Evolutionary conservation across 2,888 invertebrate species (phyloP), one percentile per base, ranked within the genome.

Genomic region (Helobdella robusta): DNA sequence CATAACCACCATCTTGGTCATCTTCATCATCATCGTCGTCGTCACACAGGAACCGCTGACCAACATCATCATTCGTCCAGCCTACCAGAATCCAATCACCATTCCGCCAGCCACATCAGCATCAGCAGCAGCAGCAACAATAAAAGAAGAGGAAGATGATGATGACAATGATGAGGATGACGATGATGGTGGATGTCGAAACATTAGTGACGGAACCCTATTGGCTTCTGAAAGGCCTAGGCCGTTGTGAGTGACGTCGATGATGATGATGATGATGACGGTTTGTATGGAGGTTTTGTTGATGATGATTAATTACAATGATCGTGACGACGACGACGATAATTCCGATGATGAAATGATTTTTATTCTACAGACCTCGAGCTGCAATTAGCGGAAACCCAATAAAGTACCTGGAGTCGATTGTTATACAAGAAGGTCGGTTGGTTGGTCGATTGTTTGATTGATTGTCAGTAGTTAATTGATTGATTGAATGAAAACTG

Each of bases 141-240:
- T 54, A 28, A 30, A 20, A 28, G 63, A 65, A 20, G 69, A 52
- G 20, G 66, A 64, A 2, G 67, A 75, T 8, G 74, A 75, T n/a
- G 76, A 74, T 18, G 76, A 76, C 15, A 75, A 74, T 23, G 74
- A 73, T 36, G 73, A 73, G 34, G 75, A 72, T 30, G 69, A 67
- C 18, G 67, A 70, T 63, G 73, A 73, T 59, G 71, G 73, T 72
- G n/a, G n/a, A n/a, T n/a, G n/a, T n/a, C n/a, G n/a, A n/a, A n/a
- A n/a, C n/a, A n/a, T n/a, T n/a, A 91, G 92, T 75, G 94, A 95
- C 81, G 95, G 94, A 69, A 94, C 95, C 1, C 83, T 95, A 64
- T 84, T 93, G 64, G 94, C 94, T 69, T 93, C 93, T 75, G 94
- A 94, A 44, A 63, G 64, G 3, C 93, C 94, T 28, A 89, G 93